phyloP scores from a whole-genome alignment of 2,113 vertebrate genomes.

The Myotis lucifugus region DNA sequence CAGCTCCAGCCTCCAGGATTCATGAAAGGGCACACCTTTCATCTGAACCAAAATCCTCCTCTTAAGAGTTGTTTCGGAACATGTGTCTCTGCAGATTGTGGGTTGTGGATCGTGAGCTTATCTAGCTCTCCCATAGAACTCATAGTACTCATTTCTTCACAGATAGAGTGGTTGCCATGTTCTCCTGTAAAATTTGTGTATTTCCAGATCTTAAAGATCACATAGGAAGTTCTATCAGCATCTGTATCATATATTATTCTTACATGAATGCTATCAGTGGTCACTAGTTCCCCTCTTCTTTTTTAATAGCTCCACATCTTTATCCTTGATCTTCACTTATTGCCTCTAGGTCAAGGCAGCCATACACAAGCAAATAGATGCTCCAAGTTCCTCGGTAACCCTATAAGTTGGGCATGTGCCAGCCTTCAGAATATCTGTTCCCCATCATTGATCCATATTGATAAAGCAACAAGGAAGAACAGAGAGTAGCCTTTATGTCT shows the following conservation, averaged over 20 bases:
- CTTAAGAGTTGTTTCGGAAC: not conserved
- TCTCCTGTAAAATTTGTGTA: not conserved
- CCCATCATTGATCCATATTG: not conserved
- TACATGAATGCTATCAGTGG: not conserved
- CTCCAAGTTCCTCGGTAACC: not conserved
- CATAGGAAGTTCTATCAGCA: not conserved
- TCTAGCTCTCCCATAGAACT: too few relatives aligned
- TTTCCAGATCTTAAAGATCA: not conserved
- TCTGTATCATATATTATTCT: not conserved
- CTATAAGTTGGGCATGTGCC: not conserved
- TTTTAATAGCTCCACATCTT: not conserved
- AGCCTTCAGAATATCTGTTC: not conserved
- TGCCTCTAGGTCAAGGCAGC: not conserved
- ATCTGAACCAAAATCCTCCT: not conserved
- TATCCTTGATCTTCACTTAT: not conserved
- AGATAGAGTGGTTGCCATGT: not conserved
- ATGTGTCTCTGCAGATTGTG: not conserved
- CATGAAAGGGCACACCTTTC: slow-evolving; percentile 8
- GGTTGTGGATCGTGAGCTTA: not conserved
- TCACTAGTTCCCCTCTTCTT: not conserved
- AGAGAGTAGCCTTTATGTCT: not conserved
- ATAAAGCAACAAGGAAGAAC: not conserved
- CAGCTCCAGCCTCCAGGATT: slow-evolving; percentile 37
- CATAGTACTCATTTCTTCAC: not conserved
- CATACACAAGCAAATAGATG: not conserved